Evolutionary conservation across 2,113 vertebrate species (phyloP).

Genomic region (Spea multiplicata): DNA sequence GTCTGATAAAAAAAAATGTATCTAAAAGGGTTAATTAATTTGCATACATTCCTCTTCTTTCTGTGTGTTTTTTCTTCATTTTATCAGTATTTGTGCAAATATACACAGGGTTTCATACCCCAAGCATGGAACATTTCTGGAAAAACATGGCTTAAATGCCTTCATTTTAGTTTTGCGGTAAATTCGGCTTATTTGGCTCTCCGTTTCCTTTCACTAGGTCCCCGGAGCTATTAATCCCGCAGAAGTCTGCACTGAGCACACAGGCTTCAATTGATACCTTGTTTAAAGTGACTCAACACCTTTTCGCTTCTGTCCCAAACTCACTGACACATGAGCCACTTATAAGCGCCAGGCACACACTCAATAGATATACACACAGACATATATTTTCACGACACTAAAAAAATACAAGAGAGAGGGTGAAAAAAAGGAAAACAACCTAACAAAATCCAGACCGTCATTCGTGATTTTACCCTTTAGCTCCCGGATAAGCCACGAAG

Average conservation of each 20-base stretch:
- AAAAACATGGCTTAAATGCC: conserved; percentile 46
- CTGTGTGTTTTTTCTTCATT: background rate
- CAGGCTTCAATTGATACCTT: conserved; percentile 42
- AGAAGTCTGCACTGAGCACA: conserved; percentile 13
- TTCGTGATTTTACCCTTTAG: conserved; percentile 28
- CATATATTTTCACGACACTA: conserved; percentile 43
- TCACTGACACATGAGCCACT: conserved; percentile 29
- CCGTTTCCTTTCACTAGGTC: conserved; percentile 48
- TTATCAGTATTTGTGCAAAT: conserved; percentile 17
- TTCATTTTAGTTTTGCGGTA: conserved; percentile 43
- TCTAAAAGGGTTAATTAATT: background rate
- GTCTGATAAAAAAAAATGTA: no score
- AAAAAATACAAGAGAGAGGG: conserved; percentile 30
- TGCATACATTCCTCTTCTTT: background rate
- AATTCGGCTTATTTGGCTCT: conserved; percentile 37
- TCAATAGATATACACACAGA: conserved; percentile 39
- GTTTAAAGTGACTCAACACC: conserved; percentile 29
- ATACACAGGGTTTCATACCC: conserved; percentile 8
- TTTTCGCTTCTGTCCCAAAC: conserved; percentile 37
- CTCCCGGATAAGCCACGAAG: conserved; percentile 7
- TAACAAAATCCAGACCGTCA: conserved; percentile 40
- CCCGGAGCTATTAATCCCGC: conserved; percentile 42
- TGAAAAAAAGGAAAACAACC: conserved; percentile 6
- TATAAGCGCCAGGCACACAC: conserved; percentile 36
- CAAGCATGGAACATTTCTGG: conserved; percentile 35